Conservation (phyloP, 2,113 vertebrate genomes). For the Hippocampus barbouri region DNA sequence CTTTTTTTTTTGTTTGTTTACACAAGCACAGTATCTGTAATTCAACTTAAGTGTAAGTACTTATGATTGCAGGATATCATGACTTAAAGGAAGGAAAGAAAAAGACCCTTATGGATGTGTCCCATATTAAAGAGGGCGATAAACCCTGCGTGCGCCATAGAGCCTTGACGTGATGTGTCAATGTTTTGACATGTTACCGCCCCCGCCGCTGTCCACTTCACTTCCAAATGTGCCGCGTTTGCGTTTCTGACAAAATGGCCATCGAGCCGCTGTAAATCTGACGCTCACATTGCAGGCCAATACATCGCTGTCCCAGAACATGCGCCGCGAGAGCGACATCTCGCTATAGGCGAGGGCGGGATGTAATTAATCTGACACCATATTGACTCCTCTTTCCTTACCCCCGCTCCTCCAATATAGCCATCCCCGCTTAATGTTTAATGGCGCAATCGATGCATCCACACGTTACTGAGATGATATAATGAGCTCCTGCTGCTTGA, state of each 20-base stretch:
- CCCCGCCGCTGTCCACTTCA: conserved; percentile 39
- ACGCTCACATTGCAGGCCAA: conserved; percentile 31
- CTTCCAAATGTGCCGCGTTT: conserved; percentile 49
- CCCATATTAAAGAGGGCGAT: background rate
- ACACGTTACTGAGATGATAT: conserved; percentile 69
- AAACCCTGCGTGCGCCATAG: background rate
- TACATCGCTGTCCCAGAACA: conserved; percentile 50
- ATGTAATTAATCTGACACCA: conserved; percentile 71
- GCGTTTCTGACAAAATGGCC: conserved; percentile 59
- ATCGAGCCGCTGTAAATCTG: conserved; percentile 61
- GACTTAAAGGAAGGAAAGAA: background rate
- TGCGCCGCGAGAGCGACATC: conserved; percentile 45
- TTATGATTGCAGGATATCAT: too few species aligned
- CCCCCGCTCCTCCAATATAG: conserved; percentile 63
- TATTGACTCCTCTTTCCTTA: conserved; percentile 68
- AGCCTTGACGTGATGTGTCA: conserved; percentile 16
- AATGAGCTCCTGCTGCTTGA: conserved; percentile 54
- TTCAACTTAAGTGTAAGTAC: background rate
- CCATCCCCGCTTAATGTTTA: conserved; percentile 74
- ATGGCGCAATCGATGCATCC: conserved; percentile 66
- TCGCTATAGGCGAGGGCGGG: conserved; percentile 45
- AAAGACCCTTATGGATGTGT: background rate
- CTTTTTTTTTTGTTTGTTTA: background rate
- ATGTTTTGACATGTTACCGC: conserved; percentile 39
- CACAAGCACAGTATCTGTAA: background rate